phyloP scores from a whole-genome alignment of 2,113 vertebrate genomes.

The Thunnus maccoyii region DNA sequence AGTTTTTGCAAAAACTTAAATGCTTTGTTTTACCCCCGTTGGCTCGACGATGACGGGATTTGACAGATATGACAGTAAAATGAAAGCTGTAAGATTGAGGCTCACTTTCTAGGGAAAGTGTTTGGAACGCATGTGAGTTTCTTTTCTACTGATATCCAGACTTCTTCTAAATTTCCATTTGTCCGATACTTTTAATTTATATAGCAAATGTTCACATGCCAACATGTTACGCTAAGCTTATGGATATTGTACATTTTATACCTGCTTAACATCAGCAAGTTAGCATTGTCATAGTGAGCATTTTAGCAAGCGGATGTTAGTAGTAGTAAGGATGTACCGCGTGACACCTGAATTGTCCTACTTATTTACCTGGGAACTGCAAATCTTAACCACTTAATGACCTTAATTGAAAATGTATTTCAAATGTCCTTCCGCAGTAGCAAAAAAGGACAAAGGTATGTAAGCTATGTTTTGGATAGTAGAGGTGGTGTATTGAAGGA shows the following conservation, averaged over 20 bases:
- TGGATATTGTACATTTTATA: too few relatives aligned
- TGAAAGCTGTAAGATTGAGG: neutral
- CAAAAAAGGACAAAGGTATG: neutral
- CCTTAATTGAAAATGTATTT: constrained; percentile 19
- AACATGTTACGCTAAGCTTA: too few relatives aligned
- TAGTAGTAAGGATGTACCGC: too few relatives aligned
- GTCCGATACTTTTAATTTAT: too few relatives aligned
- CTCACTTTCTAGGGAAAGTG: neutral
- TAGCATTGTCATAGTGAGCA: too few relatives aligned
- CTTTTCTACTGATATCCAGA: too few relatives aligned
- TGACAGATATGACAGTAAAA: neutral
- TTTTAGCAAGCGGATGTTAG: too few relatives aligned
- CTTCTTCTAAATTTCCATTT: too few relatives aligned
- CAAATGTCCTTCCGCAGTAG: neutral
- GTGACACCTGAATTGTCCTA: neutral
- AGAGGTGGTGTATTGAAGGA: neutral
- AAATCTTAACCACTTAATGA: constrained; percentile 25
- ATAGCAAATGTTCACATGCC: too few relatives aligned
- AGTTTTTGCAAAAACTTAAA: constrained; percentile 2
- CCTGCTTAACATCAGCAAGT: too few relatives aligned
- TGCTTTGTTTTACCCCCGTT: neutral
- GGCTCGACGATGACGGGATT: neutral
- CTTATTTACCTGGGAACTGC: constrained; percentile 5
- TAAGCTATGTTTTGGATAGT: neutral
- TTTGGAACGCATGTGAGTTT: too few relatives aligned